Conservation (phyloP, 2,113 vertebrate species). For the Crotophaga sulcirostris region DNA sequence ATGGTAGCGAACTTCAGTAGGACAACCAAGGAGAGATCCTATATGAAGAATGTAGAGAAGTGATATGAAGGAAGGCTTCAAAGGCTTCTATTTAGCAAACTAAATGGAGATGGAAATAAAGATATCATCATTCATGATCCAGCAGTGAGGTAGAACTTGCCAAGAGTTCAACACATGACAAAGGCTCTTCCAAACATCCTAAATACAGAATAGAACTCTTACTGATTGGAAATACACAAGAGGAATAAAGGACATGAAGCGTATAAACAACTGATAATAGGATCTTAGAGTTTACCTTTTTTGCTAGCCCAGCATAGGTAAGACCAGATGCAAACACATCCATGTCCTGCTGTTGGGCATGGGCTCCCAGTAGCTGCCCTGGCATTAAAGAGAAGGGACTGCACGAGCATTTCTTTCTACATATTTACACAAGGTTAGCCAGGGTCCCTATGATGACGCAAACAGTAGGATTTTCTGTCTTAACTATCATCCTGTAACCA, state of each 20-base stretch:
- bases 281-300: not conserved
- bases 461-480: not conserved
- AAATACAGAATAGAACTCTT: not conserved
- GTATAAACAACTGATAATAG: not conserved
- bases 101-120: not conserved
- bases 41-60: not conserved
- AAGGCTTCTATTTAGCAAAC: not conserved
- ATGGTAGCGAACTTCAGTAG: not conserved
- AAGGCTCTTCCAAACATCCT: not conserved
- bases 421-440: not conserved
- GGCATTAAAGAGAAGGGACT: not conserved
- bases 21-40: not conserved
- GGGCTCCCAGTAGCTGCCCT: not conserved
- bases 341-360: not conserved
- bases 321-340: not conserved
- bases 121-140: not conserved
- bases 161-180: not conserved
- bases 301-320: not conserved
- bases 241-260: not conserved
- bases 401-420: not conserved
- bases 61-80: not conserved
- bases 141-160: not conserved
- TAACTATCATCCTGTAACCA: not conserved
- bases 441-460: not conserved
- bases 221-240: not conserved